Base-by-base conservation (phyloP, 2,797 vertebrate species). In the Sciurus carolinensis region DNA sequence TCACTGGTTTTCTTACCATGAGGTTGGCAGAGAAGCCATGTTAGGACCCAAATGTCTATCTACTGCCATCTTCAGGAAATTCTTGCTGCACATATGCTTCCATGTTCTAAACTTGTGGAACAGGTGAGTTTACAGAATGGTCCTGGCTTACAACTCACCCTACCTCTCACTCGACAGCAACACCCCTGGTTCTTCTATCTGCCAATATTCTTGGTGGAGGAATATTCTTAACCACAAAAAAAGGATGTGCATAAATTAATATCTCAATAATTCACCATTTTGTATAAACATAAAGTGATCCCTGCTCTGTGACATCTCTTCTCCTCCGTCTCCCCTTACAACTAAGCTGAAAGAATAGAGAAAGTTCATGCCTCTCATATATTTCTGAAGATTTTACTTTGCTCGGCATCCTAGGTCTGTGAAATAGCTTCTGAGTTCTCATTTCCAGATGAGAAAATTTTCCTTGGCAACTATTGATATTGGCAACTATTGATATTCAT, bases 371-470 rank as follows among this genome's bases (percentile, higher is more conserved):
- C 3, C 59, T 90, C 47, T 6, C 22, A 44, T 28, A 42, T 3
- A 30, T 69, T 87, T 26, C 76, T 75, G 17, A 90, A 75, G 36
- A 90, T 66, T 84, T 73, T 87, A 26, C 30, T 12, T 47, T 86
- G 15, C 42, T 24, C 36, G 28, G 66, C 4, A 52, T 71, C 5
- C 13, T 39, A 54, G n/a, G 18, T 54, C 52, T 81, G 0, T 44
- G 42, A 87, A 52, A 36, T 80, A 42, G 9, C 28, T 54, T 59
- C 59, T 72, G 18, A 59, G 30, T 67, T 95, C 42, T 91, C 54
- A 81, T 85, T 91, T 85, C n/a, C 47, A 85, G 14, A 36, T 69
- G 66, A 80, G 7, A 79, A 94, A 75, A n/a, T 28, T 73, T 94
- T 91, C 47, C 67, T 76, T 73, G 91, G 42, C 47, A 71, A 11